phyloP scores from a whole-genome alignment of 1,140 invertebrate genomes.

The Atta texana region DNA sequence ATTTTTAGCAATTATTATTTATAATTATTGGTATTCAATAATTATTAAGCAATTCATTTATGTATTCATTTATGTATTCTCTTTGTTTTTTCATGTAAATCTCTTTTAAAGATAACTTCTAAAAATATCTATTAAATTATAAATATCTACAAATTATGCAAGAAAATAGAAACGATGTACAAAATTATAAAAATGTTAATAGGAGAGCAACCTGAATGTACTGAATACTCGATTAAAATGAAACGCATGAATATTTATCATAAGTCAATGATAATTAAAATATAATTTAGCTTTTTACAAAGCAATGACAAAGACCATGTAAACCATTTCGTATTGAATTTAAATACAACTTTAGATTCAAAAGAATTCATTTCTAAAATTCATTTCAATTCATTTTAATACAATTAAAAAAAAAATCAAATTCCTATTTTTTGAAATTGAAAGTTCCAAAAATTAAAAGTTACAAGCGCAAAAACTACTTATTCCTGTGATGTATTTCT shows the following conservation, averaged over 20 bases:
- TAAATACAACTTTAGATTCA: neutral
- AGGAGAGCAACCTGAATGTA: conserved; percentile 5
- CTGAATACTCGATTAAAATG: conserved; percentile 1
- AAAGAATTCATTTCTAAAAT: neutral
- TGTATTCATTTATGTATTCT: neutral
- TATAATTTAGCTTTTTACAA: neutral
- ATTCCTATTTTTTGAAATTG: neutral
- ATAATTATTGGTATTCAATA: conserved; percentile 16
- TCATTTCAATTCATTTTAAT: too few species aligned
- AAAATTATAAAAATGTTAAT: conserved; percentile 27
- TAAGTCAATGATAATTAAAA: neutral
- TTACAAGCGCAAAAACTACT: neutral
- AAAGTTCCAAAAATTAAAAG: neutral
- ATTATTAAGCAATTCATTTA: neutral
- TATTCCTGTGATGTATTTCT: conserved; percentile 9
- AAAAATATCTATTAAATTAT: conserved; percentile 9
- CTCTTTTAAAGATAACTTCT: conserved; percentile 1
- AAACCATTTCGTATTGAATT: neutral
- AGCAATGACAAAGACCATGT: neutral
- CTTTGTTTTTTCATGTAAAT: neutral
- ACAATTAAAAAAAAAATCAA: neutral
- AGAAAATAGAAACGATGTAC: conserved; percentile 7
- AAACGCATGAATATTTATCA: neutral
- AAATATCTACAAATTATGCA: neutral
- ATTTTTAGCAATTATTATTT: conserved; percentile 6